A percentile compares a stretch with the other conserved stretches of the same genome.
These are phyloP conservation scores for Dendrolimus kikuchii DNA, from an alignment of 1,140 invertebrate genomes.

Conservation along the genomic window DNA sequence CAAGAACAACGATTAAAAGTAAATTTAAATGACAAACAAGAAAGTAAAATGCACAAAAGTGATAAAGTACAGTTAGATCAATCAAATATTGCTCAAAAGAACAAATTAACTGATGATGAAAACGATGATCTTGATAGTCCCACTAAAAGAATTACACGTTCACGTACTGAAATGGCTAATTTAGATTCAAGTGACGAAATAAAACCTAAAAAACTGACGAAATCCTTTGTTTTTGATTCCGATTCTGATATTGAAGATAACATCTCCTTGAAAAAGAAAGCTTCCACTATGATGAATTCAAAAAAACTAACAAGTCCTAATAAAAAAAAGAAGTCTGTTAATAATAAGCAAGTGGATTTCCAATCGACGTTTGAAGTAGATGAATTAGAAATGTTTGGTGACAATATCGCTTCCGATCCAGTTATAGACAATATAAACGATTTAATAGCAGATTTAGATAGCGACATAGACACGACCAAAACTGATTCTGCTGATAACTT, in stretches of 20 bases:
- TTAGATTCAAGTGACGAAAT: conserved; percentile 8
- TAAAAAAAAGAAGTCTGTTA: conserved; percentile 1
- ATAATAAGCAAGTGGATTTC: conserved; percentile 6
- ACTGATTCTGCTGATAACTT: conserved; percentile 24
- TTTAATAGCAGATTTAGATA: conserved; percentile 52
- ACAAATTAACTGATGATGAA: background rate
- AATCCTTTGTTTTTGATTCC: conserved; percentile 18
- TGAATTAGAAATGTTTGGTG: conserved; percentile 45
- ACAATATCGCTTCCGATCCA: conserved; percentile 40
- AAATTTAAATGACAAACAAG: no score
- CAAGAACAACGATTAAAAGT: no score
- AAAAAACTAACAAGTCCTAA: background rate
- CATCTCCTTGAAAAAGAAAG: conserved; percentile 1
- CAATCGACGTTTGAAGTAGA: conserved; percentile 34
- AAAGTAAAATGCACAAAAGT: no score
- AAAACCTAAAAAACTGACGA: conserved; percentile 21
- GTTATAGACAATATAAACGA: conserved; percentile 56
- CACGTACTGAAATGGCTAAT: background rate
- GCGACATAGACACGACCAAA: conserved; percentile 44
- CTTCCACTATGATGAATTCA: background rate
- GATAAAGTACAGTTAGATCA: no score
- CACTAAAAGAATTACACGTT: conserved; percentile 2
- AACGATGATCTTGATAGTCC: background rate
- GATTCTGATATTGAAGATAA: conserved; percentile 16
- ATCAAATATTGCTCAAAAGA: background rate